Conservation (phyloP, 2,888 invertebrate genomes). For the Drosophila quinaria region DNA sequence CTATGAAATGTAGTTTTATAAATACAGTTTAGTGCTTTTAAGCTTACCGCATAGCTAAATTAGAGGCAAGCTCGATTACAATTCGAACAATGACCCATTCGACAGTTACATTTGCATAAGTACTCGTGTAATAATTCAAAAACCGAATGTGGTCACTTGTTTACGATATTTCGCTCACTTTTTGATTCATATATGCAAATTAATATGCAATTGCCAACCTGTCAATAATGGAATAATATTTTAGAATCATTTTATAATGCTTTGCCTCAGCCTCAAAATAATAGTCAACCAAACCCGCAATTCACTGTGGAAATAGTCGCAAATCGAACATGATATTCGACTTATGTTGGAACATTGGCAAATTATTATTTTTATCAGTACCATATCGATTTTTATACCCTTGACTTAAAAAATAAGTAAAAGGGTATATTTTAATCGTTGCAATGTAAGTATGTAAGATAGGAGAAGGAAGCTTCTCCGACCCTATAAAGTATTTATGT, state of each 20-base stretch:
- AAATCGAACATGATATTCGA: neutral
- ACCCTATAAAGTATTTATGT: too few species aligned
- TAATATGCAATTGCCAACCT: conserved; percentile 59
- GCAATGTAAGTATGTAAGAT: too few species aligned
- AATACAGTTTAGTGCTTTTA: conserved; percentile 54
- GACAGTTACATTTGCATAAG: conserved; percentile 12
- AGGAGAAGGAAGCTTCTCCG: too few species aligned
- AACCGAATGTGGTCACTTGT: conserved; percentile 61
- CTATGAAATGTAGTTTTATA: conserved; percentile 63
- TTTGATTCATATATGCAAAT: conserved; percentile 56
- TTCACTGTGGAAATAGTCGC: neutral
- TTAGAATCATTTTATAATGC: conserved; percentile 62
- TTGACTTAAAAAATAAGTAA: too few species aligned
- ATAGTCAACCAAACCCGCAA: conserved; percentile 9
- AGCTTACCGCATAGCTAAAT: conserved; percentile 70
- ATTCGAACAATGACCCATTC: conserved; percentile 22
- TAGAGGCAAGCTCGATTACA: conserved; percentile 53
- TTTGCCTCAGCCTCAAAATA: too few species aligned
- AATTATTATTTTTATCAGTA: conserved; percentile 22
- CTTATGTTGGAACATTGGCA: conserved; percentile 4
- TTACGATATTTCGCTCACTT: conserved; percentile 30
- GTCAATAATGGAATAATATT: conserved; percentile 73
- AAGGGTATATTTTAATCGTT: too few species aligned
- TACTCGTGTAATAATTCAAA: conserved; percentile 44
- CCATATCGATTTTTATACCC: conserved; percentile 24